These are phyloP conservation scores for Atlantisia rogersi DNA, from an alignment of 2,113 vertebrate species.

Conservation along the genomic window DNA sequence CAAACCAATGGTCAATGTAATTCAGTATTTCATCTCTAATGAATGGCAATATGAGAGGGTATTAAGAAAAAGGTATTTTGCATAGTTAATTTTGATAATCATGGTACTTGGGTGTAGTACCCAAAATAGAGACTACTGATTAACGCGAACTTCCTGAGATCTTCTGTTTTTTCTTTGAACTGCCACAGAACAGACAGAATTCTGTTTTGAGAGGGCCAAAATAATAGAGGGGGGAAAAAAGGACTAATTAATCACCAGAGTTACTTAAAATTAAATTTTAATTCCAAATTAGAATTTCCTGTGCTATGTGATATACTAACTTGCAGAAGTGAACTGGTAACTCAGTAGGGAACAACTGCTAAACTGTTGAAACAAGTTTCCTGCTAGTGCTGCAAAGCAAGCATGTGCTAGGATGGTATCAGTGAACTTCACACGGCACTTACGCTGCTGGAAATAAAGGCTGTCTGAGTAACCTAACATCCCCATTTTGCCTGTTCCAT, in stretches of 20 bases:
- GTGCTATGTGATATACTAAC: neutral
- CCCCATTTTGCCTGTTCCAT: neutral
- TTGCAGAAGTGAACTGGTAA: neutral
- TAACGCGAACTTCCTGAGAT: neutral
- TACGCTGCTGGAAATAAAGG: rapidly evolving
- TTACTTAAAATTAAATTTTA: neutral
- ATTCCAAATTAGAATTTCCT: neutral
- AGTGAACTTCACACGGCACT: neutral
- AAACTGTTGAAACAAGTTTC: neutral
- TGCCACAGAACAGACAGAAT: neutral
- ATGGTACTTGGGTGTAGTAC: neutral
- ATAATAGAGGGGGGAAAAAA: neutral
- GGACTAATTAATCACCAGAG: neutral
- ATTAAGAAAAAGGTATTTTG: neutral
- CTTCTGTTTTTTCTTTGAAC: neutral
- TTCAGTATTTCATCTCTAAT: neutral
- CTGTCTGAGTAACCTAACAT: neutral
- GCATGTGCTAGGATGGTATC: no score
- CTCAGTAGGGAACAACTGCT: neutral
- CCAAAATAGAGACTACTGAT: neutral
- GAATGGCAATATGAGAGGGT: neutral
- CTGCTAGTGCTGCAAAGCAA: neutral
- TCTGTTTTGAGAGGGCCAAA: neutral
- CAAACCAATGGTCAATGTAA: neutral
- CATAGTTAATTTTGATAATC: neutral